Conservation (phyloP, 2,113 vertebrate species). For the Coregonus clupeaformis region DNA sequence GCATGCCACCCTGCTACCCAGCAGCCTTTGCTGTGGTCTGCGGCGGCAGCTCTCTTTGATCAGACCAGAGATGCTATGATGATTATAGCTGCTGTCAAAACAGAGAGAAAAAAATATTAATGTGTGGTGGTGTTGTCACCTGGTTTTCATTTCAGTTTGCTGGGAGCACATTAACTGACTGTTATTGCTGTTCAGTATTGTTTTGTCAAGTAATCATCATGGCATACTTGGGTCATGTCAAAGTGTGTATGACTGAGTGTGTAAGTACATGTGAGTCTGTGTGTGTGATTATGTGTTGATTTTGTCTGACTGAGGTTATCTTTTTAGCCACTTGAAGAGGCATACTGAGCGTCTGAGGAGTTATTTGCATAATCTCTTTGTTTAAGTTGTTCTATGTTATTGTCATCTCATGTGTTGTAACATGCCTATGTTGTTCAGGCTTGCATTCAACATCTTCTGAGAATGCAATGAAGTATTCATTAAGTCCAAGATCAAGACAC, state of each 20-base stretch:
- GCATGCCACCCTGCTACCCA: not conserved
- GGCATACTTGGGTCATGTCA: not conserved
- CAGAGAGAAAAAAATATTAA: not conserved
- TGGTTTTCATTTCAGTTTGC: not conserved
- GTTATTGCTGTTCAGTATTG: not conserved
- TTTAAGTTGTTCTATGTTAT: not conserved
- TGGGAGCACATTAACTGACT: no score
- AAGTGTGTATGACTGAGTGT: no score
- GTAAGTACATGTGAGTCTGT: constrained; percentile 1
- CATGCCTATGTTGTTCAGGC: not conserved
- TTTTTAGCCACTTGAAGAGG: not conserved
- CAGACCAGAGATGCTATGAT: not conserved
- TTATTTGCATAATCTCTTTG: not conserved
- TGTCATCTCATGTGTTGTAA: not conserved
- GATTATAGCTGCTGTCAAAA: not conserved
- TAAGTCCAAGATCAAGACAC: no score
- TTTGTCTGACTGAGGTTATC: not conserved
- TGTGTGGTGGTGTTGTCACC: not conserved
- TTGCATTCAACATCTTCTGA: not conserved
- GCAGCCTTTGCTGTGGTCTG: not conserved
- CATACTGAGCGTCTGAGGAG: not conserved
- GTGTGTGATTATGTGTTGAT: constrained; percentile 11
- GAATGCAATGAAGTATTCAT: not conserved
- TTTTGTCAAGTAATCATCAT: not conserved
- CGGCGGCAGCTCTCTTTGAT: not conserved